Evolutionary conservation across 1,140 invertebrate genomes (phyloP).

Genomic region (Muscidifurax raptorellus): DNA sequence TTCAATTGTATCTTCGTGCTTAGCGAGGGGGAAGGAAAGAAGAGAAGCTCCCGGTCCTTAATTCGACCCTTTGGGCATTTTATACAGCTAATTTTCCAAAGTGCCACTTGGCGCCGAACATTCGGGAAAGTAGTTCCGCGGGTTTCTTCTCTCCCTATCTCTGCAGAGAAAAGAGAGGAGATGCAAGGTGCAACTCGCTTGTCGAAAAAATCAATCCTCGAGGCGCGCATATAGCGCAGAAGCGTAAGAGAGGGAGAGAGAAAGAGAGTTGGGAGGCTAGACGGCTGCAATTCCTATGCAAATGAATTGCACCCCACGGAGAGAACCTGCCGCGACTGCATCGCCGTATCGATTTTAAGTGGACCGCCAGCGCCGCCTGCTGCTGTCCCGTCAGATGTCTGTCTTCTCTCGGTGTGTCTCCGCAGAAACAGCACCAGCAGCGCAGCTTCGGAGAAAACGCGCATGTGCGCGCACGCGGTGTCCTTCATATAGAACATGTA

Average conservation of each 20-base stretch:
- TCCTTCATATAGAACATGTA: background rate
- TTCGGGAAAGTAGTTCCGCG: conserved; percentile 34
- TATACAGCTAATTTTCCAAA: conserved; percentile 49
- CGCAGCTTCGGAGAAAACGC: conserved; percentile 49
- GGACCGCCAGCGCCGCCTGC: conserved; percentile 59
- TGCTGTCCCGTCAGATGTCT: conserved; percentile 71
- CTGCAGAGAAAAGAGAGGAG: conserved; percentile 6
- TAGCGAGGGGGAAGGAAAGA: conserved; percentile 26
- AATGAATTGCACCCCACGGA: conserved; percentile 71
- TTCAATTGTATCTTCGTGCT: conserved; percentile 38
- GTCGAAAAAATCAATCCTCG: conserved; percentile 70
- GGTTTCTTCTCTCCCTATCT: background rate
- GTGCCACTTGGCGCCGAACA: conserved; percentile 36
- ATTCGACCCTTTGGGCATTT: conserved; percentile 26
- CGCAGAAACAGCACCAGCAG: conserved; percentile 49
- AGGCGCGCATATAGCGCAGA: conserved; percentile 17
- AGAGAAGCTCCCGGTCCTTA: conserved; percentile 18
- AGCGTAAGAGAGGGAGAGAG: background rate
- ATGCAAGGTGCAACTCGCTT: conserved; percentile 50
- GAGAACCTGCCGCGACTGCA: conserved; percentile 61
- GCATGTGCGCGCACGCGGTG: conserved; percentile 63
- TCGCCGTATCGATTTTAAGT: conserved; percentile 74
- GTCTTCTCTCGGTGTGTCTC: conserved; percentile 58
- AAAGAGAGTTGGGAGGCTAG: conserved; percentile 19
- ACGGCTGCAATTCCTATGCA: conserved; percentile 73